These are phyloP conservation scores for Chymomyza amoena DNA, from an alignment of 2,888 invertebrate genomes.

Conservation along the genomic window DNA sequence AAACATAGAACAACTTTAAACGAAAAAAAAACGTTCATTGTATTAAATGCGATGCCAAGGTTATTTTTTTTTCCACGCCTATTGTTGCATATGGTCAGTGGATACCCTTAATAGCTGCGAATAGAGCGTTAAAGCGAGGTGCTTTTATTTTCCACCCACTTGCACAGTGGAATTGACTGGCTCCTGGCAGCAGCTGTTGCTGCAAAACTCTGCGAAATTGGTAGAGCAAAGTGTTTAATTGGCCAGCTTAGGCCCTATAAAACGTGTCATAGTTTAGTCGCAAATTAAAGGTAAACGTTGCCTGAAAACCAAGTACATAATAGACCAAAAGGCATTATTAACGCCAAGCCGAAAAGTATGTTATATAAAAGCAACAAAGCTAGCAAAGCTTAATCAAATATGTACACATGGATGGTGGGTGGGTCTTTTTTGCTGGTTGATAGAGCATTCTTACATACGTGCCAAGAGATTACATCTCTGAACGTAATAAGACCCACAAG, in stretches of 20 bases:
- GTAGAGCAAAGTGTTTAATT: background rate
- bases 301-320: constrained; percentile 7
- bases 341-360: constrained; percentile 57
- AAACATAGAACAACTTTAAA: too few relatives aligned
- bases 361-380: constrained; percentile 31
- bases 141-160: background rate
- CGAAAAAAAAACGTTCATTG: background rate
- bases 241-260: background rate
- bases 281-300: background rate
- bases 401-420: constrained; percentile 25
- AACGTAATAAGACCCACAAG: constrained; percentile 17
- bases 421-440: constrained; percentile 24
- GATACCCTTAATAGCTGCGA: background rate
- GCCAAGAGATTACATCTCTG: constrained; percentile 51
- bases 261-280: background rate
- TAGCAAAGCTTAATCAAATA: constrained; percentile 62
- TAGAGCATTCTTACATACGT: constrained; percentile 47
- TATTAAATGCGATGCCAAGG: background rate
- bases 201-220: background rate
- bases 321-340: constrained; percentile 61
- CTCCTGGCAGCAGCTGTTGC: background rate
- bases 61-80: background rate
- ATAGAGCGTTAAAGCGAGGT: background rate
- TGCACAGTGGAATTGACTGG: background rate
- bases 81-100: background rate